A percentile compares a stretch with the other conserved stretches of the same genome.
phyloP scores from a whole-genome alignment of 2,113 vertebrate species.

The Oreotrochilus melanogaster region DNA sequence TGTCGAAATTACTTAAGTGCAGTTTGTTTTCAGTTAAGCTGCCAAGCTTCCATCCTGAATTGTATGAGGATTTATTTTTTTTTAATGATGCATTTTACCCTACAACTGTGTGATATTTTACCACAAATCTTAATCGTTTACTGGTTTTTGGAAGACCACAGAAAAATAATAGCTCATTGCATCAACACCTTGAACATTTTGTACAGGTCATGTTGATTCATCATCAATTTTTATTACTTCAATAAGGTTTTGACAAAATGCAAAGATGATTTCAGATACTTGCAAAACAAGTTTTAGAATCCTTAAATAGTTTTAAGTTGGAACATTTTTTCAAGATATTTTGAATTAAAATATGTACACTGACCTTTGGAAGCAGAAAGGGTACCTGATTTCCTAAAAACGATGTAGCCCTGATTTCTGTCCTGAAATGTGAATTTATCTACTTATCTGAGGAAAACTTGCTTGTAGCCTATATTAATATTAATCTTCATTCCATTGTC shows the following conservation, averaged over 20 bases:
- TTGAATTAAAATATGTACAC: background rate
- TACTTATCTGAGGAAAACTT: background rate
- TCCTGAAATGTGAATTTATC: background rate
- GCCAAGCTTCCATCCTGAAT: constrained; percentile 50
- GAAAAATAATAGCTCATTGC: background rate
- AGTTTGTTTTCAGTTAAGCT: constrained; percentile 58
- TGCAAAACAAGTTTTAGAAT: background rate
- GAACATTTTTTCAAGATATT: background rate
- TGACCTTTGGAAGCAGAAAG: background rate
- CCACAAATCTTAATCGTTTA: constrained; percentile 4
- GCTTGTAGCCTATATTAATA: background rate
- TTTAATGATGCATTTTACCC: constrained; percentile 49
- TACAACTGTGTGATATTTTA: constrained; percentile 31
- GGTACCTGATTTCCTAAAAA: background rate
- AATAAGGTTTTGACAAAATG: background rate
- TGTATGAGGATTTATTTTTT: constrained; percentile 19
- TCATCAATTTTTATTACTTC: background rate
- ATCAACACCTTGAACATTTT: background rate
- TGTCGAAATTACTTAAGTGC: constrained; percentile 65
- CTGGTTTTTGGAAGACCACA: constrained; percentile 7
- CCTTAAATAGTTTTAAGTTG: background rate
- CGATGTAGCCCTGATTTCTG: background rate
- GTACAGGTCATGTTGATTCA: background rate
- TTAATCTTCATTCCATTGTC: background rate
- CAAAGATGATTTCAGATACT: background rate